Evolutionary conservation across 1,140 invertebrate species (phyloP), one percentile per base, ranked within the genome.

Genomic region (Ceratosolen solmsi): DNA sequence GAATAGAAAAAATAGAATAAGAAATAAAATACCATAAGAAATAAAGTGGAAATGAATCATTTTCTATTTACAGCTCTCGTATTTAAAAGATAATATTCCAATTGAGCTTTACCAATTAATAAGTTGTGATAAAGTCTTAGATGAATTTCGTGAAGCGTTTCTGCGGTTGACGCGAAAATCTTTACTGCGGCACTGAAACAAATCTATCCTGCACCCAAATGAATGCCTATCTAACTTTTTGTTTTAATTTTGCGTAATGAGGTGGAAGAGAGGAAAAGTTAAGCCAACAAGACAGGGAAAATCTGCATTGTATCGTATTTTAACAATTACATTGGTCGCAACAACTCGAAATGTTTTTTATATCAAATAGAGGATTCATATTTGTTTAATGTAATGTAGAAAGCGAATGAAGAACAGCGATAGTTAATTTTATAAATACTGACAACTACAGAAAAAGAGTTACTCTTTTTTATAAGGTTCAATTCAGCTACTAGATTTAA

Each of bases 191-290:
- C 41, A 72, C 83, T 46, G 73, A 84, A 86, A 85, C 84, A 86
- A 85, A 85, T 84, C 79, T 80, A 83, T 77, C 1, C 17, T 1
- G 82, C 80, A n/a, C 33, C 2, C 20, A 38, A 9, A 75, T 82
- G 86, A 86, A 87, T 86, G 83, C 86, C 86, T 86, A 83, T 85
- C 84, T 85, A 88, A 86, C 78, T 85, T 83, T 36, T 78, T 75
- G 80, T 75, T 82, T 86, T 85, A 85, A 87, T 87, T 86, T 85
- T 74, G 82, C 83, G 75, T 85, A 86, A 87, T 77, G 80, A 80
- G 54, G 13, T 2, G n/a, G 2, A 9, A 9, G 54, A 22, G n/a
- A 25, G 20, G 22, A 25, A 58, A 54, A 7, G 73, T 27, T 49
- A 38, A 56, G 9, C 8, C 11, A 2, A 36, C 3, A 22, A 2